phyloP scores from a whole-genome alignment of 1,140 invertebrate genomes.

The Drosophila miranda region DNA sequence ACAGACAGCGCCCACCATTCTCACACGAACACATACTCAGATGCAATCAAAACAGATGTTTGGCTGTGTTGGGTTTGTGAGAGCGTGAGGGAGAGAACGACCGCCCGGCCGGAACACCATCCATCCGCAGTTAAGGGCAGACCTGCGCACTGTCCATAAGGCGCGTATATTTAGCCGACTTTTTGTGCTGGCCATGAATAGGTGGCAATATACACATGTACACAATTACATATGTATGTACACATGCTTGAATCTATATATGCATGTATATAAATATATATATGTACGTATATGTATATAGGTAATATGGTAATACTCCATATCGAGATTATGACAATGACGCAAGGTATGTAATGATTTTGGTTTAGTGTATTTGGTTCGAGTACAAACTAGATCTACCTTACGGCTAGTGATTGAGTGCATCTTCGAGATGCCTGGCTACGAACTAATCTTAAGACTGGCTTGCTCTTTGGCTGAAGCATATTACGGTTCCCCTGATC shows the following conservation, averaged over 20 bases:
- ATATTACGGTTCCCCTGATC: neutral
- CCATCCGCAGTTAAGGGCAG: conserved; percentile 37
- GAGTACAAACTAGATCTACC: conserved; percentile 48
- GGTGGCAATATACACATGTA: neutral
- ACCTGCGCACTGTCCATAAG: conserved; percentile 30
- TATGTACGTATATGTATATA: neutral
- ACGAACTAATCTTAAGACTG: conserved; percentile 19
- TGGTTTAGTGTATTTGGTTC: conserved; percentile 66
- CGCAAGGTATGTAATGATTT: neutral
- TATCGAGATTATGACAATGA: conserved; percentile 12
- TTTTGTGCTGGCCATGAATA: conserved; percentile 33
- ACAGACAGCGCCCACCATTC: neutral
- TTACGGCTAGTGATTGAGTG: conserved; percentile 66
- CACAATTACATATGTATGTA: neutral
- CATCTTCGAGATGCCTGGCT: conserved; percentile 67
- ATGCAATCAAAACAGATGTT: neutral
- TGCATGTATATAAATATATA: neutral
- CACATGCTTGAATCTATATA: neutral
- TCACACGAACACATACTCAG: neutral
- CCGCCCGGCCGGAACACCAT: conserved; percentile 7
- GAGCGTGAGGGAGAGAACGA: neutral
- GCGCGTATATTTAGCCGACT: conserved; percentile 41
- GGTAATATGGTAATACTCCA: neutral
- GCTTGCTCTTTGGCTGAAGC: conserved; percentile 6
- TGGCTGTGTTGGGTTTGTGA: conserved; percentile 4